Evolutionary conservation across 1,140 invertebrate genomes (phyloP), one percentile per base, ranked within the genome.

Genomic region (Hyphantria cunea): DNA sequence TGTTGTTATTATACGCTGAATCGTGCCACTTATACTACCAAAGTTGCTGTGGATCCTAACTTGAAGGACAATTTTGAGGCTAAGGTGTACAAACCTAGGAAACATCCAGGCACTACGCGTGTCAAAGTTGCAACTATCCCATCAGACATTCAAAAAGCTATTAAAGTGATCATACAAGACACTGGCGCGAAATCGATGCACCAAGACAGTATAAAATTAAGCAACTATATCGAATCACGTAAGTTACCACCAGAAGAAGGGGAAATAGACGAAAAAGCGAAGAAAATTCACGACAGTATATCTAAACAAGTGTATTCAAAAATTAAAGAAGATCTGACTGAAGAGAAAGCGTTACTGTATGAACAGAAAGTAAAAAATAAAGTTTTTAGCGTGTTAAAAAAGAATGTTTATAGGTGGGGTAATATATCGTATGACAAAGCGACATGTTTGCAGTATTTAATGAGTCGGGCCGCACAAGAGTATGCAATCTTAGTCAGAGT

Each of bases 401-500:
- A 85, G 60, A 91, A 93, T 53, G 79, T 94, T 0, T 95, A 95
- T 78, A 91, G 93, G 55, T 97, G 96, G 95, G 91, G 92, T 68
- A 91, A 94, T n/a, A 91, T 96, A 11, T 78, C 93, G 4, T 97
- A 96, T 73, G 92, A 94, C 68, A 81, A 91, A 41, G 87, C 94
- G 14, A 93, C 92, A 12, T 89, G 91, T 39, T 78, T 95, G 8
- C 87, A 94, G 12, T 98, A 98, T 90, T 88, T 97, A 52, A 78
- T 95, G 48, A 89, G 80, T 0, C 91, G 96, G 81, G 89, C 94
- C 15, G 92, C 94, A 11, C 89, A 93, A 6, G 96, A 98, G 64
- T 98, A 96, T 92, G 93, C 95, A 4, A 93, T 94, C 6, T 78
- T 97, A 17, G 74, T 85, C 54, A 93, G 90, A 74, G 93, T 98